Evolutionary conservation across 2,113 vertebrate genomes (phyloP).

Genomic region (Ptilorrhoa leucosticta): DNA sequence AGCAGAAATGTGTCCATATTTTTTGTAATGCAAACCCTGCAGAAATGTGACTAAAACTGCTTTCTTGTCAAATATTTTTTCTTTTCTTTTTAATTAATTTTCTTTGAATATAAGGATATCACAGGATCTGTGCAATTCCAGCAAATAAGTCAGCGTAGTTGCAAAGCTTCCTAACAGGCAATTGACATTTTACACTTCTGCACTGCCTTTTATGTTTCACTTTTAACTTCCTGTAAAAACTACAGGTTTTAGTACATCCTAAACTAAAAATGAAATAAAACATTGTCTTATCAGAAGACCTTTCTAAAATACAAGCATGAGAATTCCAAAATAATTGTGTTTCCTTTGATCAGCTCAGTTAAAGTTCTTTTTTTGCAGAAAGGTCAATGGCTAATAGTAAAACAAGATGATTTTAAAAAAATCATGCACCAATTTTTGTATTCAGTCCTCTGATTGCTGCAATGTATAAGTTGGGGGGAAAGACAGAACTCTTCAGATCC

Average conservation of each 20-base stretch:
- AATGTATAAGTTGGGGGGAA: background rate
- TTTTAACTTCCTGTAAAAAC: background rate
- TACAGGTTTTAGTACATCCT: background rate
- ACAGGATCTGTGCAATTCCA: background rate
- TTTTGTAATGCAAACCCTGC: background rate
- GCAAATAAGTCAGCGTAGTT: background rate
- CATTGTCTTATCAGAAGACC: background rate
- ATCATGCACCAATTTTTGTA: background rate
- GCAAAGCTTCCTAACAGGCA: background rate
- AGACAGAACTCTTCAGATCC: background rate
- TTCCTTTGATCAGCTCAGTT: background rate
- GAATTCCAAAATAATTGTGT: background rate
- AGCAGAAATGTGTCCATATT: background rate
- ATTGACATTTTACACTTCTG: background rate
- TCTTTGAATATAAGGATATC: background rate
- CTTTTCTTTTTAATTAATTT: background rate
- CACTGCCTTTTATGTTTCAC: background rate
- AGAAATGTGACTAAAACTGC: background rate
- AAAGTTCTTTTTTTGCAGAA: background rate
- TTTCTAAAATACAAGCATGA: background rate
- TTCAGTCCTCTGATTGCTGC: background rate
- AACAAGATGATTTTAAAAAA: background rate
- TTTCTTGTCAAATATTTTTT: background rate
- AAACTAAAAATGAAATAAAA: background rate
- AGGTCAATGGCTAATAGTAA: background rate